These are phyloP conservation scores for Cerceris ruficornis DNA, from an alignment of 2,888 invertebrate genomes.

Conservation along the genomic window DNA sequence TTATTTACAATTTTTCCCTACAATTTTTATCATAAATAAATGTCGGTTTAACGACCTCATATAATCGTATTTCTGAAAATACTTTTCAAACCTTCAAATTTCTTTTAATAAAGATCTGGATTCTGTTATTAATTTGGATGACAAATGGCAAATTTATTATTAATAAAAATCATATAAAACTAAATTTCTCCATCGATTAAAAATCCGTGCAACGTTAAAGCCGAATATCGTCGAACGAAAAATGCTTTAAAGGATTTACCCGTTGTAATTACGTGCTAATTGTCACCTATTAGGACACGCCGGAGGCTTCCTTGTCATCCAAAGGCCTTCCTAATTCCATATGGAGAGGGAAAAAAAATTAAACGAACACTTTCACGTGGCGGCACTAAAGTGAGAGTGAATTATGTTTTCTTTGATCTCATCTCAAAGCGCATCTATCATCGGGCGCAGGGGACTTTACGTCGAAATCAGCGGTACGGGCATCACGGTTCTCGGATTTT, in stretches of 20 bases:
- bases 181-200: background rate
- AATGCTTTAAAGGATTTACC: conserved; percentile 17
- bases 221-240: conserved; percentile 5
- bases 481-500: conserved; percentile 8
- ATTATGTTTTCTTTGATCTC: conserved; percentile 59
- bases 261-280: conserved; percentile 37
- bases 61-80: too few relatives aligned
- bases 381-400: conserved; percentile 43
- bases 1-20: too few relatives aligned
- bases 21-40: too few relatives aligned
- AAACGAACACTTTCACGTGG: conserved; percentile 36
- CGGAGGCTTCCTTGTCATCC: conserved; percentile 13
- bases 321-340: conserved; percentile 37
- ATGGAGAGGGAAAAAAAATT: conserved; percentile 28
- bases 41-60: too few relatives aligned
- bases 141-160: too few relatives aligned
- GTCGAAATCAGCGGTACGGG: conserved; percentile 4
- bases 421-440: conserved; percentile 36
- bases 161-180: background rate
- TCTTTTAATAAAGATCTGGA: background rate
- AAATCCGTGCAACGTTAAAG: background rate
- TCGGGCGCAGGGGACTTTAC: conserved; percentile 13
- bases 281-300: conserved; percentile 42
- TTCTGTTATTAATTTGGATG: too few relatives aligned
- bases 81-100: background rate